Evolutionary conservation across 2,888 invertebrate genomes (phyloP), one percentile per base, ranked within the genome.

Genomic region (Brachyptera risi): DNA sequence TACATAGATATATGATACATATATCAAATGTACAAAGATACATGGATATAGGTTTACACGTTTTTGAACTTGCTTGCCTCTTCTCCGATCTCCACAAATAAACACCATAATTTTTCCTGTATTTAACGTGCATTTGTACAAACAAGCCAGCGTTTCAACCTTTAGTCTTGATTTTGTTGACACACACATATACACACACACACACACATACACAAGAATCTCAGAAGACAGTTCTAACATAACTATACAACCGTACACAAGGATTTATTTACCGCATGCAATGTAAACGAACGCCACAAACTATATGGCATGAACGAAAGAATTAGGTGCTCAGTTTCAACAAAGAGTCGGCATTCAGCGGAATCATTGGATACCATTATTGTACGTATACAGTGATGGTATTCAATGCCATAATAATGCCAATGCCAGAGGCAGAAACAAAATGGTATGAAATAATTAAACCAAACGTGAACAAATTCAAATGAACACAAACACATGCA

Each of bases 11-110:
- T 40, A 15, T 15, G 15, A 23, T 47, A n/a, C n/a, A n/a, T n/a
- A n/a, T n/a, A n/a, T n/a, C n/a, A n/a, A n/a, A n/a, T n/a, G n/a
- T n/a, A n/a, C n/a, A n/a, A n/a, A n/a, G n/a, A n/a, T n/a, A n/a
- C n/a, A n/a, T n/a, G n/a, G n/a, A n/a, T n/a, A n/a, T n/a, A 5
- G 47, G n/a, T n/a, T n/a, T n/a, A 47, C n/a, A 13, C 47, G 23
- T n/a, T 47, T 9, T 21, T 13, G 19, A 35, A 38, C 35, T 54
- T 54, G 54, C 35, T 31, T 54, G 47, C 27, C 58, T 35, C n/a
- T n/a, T n/a, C 49, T 58, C 44, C 58, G 49, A 47, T 47, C 37
- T 44, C 47, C 19, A 58, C 58, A 58, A 58, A 58, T 47, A 58
- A 58, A 58, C 44, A 58, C 17, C 58, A 58, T 49, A 17, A 23